Base-by-base conservation (phyloP, 2,797 vertebrate species). In the Mormyrops attenuatus region DNA sequence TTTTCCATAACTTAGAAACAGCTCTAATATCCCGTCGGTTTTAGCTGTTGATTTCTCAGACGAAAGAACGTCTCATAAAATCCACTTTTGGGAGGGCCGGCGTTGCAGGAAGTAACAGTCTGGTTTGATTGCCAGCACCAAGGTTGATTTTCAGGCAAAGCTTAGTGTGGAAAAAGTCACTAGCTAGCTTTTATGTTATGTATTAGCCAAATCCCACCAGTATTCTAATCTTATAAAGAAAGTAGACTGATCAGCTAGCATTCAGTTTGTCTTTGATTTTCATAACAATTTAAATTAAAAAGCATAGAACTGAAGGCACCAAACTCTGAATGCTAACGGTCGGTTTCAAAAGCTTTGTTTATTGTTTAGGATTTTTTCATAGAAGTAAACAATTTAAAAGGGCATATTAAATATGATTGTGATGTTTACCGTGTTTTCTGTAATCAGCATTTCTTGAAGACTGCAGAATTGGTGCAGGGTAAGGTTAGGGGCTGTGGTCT, bases 21-120 rank as follows among this genome's bases (percentile, higher is more conserved):
- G 60, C 20, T 60, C 47, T 57, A 88, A 86, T 82, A 50, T 88
- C 82, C 52, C 22, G 22, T 22, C 47, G 17, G 77, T 77, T 55
- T 88, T 17, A 5, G 26, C 77, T 3, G 60, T 66, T 87, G 84
- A 89, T 84, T 87, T 66, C 86, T 88, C 53, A 85, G 89, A 92
- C 87, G 88, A 73, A 91, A 91, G 89, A 50, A 85, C 88, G 82
- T 89, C 52, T 88, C 89, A 92, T 86, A 88, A 89, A 63, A 73
- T 89, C 89, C 89, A 87, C 87, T 90, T 87, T 88, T 86, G 91
- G 89, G 89, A 90, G 87, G 89, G 90, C 90, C 89, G 89, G 91
- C 90, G 85, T 89, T 86, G 90, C 91, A 88, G 77, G 85, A 88
- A 84, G 44, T 53, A n/a, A n/a, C 8, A 87, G 38, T 49, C 30